Evolutionary conservation across 2,113 vertebrate genomes (phyloP).

Genomic region (Calyptommatus sinebrachiatus): DNA sequence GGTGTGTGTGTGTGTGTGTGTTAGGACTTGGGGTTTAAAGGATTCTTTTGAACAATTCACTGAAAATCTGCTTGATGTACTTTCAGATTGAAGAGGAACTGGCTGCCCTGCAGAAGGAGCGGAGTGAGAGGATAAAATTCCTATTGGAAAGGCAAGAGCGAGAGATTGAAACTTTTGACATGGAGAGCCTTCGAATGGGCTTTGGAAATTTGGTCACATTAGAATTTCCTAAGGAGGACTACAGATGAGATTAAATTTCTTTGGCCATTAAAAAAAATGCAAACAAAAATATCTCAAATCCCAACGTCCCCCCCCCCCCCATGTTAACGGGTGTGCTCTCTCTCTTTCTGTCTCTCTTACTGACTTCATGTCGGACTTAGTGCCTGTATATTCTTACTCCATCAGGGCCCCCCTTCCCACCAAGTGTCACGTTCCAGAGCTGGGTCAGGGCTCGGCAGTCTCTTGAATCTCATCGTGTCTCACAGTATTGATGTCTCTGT

Average conservation of each 20-base stretch:
- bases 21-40: neutral
- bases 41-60: neutral
- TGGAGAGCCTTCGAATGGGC: slow-evolving; percentile 96
- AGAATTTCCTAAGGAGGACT: slow-evolving; percentile 98
- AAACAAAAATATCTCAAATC: slow-evolving; percentile 64
- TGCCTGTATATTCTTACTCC: slow-evolving; percentile 86
- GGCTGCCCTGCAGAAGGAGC: slow-evolving; percentile 96
- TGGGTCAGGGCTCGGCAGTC: slow-evolving; percentile 75
- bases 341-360: slow-evolving; percentile 82
- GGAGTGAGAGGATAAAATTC: slow-evolving; percentile 94
- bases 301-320: slow-evolving; percentile 77
- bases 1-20: too few species aligned
- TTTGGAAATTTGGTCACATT: slow-evolving; percentile 90
- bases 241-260: slow-evolving; percentile 88
- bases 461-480: slow-evolving; percentile 80
- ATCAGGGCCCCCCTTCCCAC: slow-evolving; percentile 80
- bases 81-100: slow-evolving; percentile 97
- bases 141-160: slow-evolving; percentile 94
- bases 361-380: slow-evolving; percentile 86
- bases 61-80: slow-evolving; percentile 27
- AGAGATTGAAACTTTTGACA: slow-evolving; percentile 92
- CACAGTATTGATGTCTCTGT: slow-evolving; percentile 86
- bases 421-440: slow-evolving; percentile 76
- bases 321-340: slow-evolving; percentile 78
- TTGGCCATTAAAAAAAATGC: slow-evolving; percentile 70